phyloP scores from a whole-genome alignment of 2,113 vertebrate species.

The Embiotoca jacksoni region DNA sequence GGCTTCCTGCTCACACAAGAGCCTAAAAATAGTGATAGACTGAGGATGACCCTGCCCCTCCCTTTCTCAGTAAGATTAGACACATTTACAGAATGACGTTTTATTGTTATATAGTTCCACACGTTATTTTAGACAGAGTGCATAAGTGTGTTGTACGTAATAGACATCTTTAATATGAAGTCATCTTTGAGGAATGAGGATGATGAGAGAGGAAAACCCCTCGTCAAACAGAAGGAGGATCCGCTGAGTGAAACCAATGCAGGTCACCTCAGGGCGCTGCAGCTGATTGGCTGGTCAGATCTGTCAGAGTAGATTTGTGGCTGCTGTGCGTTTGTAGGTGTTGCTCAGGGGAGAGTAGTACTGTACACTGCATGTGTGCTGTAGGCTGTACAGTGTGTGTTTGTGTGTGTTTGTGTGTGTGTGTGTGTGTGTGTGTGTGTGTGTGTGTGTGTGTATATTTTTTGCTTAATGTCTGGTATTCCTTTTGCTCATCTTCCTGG shows the following conservation, averaged over 20 bases:
- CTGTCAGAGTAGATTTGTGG: conserved; percentile 34
- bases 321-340: conserved; percentile 11
- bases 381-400: conserved; percentile 12
- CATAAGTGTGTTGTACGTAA: neutral
- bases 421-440: conserved; percentile 29
- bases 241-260: conserved; percentile 8
- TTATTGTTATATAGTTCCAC: no score
- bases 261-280: conserved; percentile 58
- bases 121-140: no score
- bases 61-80: conserved; percentile 24
- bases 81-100: conserved; percentile 25
- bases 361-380: conserved; percentile 37
- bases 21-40: conserved; percentile 60
- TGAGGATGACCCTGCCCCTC: conserved; percentile 27
- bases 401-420: conserved; percentile 12
- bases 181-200: conserved; percentile 51
- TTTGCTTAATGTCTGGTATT: conserved; percentile 61
- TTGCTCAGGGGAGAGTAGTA: conserved; percentile 16
- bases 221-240: conserved; percentile 37
- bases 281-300: conserved; percentile 47
- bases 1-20: conserved; percentile 60
- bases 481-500: conserved; percentile 66
- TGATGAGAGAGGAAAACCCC: conserved; percentile 61
- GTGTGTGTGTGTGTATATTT: conserved; percentile 25
- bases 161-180: neutral